Percentiles rank a stretch among this genome's conserved stretches.
Conservation (phyloP, 2,888 invertebrate species). For the Folsomia candida region DNA sequence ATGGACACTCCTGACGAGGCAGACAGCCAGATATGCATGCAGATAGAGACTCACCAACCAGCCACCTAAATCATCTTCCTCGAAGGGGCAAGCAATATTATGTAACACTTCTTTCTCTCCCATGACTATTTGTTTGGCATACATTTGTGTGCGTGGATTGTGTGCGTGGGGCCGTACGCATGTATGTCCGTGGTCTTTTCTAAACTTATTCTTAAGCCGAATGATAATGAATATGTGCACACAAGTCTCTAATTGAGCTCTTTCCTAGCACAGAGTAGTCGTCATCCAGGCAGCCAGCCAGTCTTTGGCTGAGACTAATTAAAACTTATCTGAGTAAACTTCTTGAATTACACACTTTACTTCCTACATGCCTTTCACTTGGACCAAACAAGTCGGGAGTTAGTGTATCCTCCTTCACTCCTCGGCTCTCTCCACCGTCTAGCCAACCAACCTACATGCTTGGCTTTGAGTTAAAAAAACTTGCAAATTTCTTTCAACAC, state of each 20-base stretch:
- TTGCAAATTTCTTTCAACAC: slow-evolving; percentile 12
- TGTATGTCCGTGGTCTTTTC: no score
- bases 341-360: slow-evolving; percentile 13
- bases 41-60: no score
- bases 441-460: no score
- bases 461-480: slow-evolving; percentile 1
- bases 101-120: no score
- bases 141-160: no score
- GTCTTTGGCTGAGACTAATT: background rate
- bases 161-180: no score
- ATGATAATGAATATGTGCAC: background rate
- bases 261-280: background rate
- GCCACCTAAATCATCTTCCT: no score
- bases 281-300: background rate
- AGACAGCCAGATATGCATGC: no score
- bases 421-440: background rate
- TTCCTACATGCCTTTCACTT: slow-evolving; percentile 5
- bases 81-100: no score
- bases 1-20: no score
- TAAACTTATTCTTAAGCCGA: background rate
- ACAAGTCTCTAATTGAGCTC: background rate
- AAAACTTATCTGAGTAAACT: slow-evolving; percentile 17
- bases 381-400: background rate
- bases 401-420: background rate
- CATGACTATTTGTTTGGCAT: no score